These are phyloP conservation scores for Cyrtodaria siliqua DNA, from an alignment of 2,888 invertebrate genomes.

Conservation along the genomic window DNA sequence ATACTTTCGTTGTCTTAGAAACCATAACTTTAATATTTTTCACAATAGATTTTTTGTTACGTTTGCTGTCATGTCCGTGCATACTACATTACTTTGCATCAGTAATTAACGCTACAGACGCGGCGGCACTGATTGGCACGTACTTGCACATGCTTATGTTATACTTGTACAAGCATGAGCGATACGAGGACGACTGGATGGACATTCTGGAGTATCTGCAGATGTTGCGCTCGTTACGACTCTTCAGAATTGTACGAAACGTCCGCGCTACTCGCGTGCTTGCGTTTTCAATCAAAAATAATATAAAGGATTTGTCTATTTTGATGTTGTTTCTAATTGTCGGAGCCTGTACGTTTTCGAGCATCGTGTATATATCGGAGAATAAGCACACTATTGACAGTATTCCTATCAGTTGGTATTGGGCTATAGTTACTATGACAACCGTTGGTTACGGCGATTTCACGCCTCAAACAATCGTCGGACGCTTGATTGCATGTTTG, in stretches of 20 bases:
- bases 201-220: conserved; percentile 44
- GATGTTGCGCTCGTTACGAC: conserved; percentile 48
- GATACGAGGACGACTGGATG: conserved; percentile 32
- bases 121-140: conserved; percentile 38
- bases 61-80: conserved; percentile 38
- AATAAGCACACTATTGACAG: conserved; percentile 26
- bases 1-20: conserved; percentile 30
- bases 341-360: conserved; percentile 51
- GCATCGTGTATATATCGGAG: conserved; percentile 48
- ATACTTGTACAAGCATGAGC: conserved; percentile 26
- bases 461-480: conserved; percentile 29
- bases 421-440: conserved; percentile 55
- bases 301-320: conserved; percentile 41
- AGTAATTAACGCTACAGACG: conserved; percentile 45
- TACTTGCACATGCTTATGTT: conserved; percentile 30
- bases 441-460: conserved; percentile 60
- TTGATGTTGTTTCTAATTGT: conserved; percentile 43
- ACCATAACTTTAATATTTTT: conserved; percentile 36
- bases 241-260: conserved; percentile 49
- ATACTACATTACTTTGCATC: conserved; percentile 40
- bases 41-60: conserved; percentile 34
- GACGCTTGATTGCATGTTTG: conserved; percentile 32
- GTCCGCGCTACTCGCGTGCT: conserved; percentile 50
- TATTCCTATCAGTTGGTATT: conserved; percentile 55
- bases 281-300: conserved; percentile 37